A percentile compares a stretch with the other conserved stretches of the same genome.
phyloP scores from a whole-genome alignment of 2,888 invertebrate genomes.

The Andrena bucephala region DNA sequence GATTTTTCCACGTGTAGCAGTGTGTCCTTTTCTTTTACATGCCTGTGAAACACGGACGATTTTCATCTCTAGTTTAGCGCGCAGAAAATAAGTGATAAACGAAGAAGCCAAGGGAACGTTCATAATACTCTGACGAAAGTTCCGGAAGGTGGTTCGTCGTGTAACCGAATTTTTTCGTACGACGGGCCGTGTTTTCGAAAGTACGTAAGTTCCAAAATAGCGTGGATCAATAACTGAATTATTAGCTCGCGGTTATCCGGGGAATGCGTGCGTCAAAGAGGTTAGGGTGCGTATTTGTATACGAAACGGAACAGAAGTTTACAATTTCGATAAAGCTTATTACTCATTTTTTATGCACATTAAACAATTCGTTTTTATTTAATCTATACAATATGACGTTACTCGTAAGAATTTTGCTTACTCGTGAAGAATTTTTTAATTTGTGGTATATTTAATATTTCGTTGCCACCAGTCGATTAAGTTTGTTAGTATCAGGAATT shows the following conservation, averaged over 20 bases:
- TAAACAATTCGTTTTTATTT: neutral
- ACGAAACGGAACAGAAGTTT: neutral
- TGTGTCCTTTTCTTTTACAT: conserved; percentile 11
- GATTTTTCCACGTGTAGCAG: conserved; percentile 13
- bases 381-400: neutral
- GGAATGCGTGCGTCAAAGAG: conserved; percentile 16
- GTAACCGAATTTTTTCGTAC: conserved; percentile 48
- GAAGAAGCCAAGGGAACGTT: conserved; percentile 11
- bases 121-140: conserved; percentile 54
- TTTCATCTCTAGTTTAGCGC: neutral
- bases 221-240: conserved; percentile 2
- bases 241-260: neutral
- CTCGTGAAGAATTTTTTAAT: neutral
- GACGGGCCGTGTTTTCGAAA: conserved; percentile 28
- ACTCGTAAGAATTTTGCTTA: neutral
- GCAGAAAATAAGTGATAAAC: conserved; percentile 5
- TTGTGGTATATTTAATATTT: neutral
- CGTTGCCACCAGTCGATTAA: neutral
- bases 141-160: conserved; percentile 60
- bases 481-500: neutral
- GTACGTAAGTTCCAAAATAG: conserved; percentile 53
- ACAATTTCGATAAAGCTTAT: conserved; percentile 14
- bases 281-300: conserved; percentile 51
- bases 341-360: neutral
- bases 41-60: conserved; percentile 13